Evolutionary conservation across 2,888 invertebrate genomes (phyloP).

Genomic region (Villa cingulata): DNA sequence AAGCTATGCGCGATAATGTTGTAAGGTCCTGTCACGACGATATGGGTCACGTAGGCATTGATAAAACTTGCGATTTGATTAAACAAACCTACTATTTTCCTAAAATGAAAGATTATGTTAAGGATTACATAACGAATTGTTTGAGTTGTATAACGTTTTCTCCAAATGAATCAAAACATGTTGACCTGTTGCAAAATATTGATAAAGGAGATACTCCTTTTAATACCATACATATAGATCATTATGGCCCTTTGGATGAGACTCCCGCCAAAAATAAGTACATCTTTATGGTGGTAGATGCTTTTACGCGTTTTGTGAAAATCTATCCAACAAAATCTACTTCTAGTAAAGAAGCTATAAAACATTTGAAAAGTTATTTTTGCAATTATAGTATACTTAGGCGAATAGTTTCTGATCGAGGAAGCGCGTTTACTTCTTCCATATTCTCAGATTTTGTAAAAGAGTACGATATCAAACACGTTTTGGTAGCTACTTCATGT

Average conservation of each 20-base stretch:
- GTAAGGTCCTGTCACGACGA: neutral
- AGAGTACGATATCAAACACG: constrained; percentile 10
- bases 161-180: neutral
- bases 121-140: neutral
- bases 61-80: neutral
- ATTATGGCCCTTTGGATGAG: constrained; percentile 20
- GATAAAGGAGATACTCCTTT: constrained; percentile 14
- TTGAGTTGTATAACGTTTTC: neutral
- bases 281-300: neutral
- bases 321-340: neutral
- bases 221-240: constrained; percentile 28
- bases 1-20: neutral
- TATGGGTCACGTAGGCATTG: neutral
- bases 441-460: constrained; percentile 14
- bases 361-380: neutral
- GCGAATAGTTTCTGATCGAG: neutral
- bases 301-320: neutral
- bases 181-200: constrained; percentile 1
- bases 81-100: neutral
- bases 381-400: neutral
- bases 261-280: neutral
- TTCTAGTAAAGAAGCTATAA: neutral
- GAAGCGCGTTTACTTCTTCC: neutral
- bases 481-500: constrained; percentile 13
- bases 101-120: neutral